phyloP scores from a whole-genome alignment of 2,797 vertebrate genomes.

The Cuniculus paca region DNA sequence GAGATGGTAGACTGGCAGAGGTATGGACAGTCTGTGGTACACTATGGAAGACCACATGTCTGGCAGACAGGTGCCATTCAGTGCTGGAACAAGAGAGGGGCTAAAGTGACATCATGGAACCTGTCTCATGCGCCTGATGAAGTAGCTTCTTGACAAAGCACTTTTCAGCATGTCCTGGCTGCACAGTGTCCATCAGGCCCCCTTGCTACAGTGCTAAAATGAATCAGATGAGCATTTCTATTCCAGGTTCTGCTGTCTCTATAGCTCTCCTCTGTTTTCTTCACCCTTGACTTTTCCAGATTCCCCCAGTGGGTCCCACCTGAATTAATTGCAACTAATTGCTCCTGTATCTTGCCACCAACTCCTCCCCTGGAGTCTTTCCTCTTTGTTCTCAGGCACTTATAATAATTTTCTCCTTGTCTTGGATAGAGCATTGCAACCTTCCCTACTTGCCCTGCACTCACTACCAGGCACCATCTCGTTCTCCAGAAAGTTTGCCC shows the following conservation, averaged over 20 bases:
- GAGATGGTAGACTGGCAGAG: not conserved
- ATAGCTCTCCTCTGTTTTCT: not conserved
- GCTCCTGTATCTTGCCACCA: not conserved
- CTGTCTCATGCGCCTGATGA: not conserved
- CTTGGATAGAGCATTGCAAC: not conserved
- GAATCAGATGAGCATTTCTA: not conserved
- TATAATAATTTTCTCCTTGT: not conserved
- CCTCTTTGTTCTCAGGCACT: not conserved
- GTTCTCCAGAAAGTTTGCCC: not conserved
- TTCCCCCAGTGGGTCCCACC: not conserved
- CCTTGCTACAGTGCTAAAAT: not conserved
- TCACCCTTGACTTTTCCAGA: not conserved
- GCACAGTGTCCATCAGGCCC: not conserved
- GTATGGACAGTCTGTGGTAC: not conserved
- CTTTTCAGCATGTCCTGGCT: not conserved
- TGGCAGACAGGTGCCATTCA: rapidly evolving
- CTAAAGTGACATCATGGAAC: rapidly evolving
- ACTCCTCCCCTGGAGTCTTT: not conserved
- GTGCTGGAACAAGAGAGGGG: not conserved
- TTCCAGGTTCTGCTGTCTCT: too few species aligned
- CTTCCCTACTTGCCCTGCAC: rapidly evolving
- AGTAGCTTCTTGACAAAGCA: not conserved
- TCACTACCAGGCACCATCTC: not conserved
- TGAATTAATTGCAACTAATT: not conserved
- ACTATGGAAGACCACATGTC: not conserved